phyloP scores from a whole-genome alignment of 37 sponge, comb jelly and placozoan species.

The Halichondria panicea region DNA sequence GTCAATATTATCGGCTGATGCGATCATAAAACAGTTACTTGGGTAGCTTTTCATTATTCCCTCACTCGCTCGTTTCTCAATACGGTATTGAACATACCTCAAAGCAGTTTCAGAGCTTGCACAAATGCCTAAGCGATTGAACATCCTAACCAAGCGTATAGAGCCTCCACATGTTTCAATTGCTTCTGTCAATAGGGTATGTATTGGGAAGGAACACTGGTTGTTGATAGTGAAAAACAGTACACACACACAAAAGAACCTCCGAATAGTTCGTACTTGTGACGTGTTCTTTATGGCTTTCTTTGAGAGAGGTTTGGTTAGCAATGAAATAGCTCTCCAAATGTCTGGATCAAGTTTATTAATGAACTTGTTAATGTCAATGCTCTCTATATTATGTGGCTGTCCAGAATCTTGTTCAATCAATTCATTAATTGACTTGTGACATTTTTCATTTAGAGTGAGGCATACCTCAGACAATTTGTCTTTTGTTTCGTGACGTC shows the following conservation, averaged over 20 bases:
- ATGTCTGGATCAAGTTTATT: conserved; percentile 26
- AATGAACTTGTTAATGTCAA: conserved; percentile 10
- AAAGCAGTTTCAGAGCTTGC: conserved; percentile 14
- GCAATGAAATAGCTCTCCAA: conserved; percentile 17
- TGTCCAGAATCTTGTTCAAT: not conserved
- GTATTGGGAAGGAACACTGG: conserved; percentile 28
- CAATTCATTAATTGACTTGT: not conserved
- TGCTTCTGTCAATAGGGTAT: conserved; percentile 21
- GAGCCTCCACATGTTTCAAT: conserved; percentile 34
- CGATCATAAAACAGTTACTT: conserved; percentile 1
- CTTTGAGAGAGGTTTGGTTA: not conserved
- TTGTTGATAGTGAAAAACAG: conserved; percentile 5
- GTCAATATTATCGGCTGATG: conserved; percentile 29
- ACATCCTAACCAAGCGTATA: not conserved
- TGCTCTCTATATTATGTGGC: conserved; percentile 7
- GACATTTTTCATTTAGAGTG: conserved; percentile 1
- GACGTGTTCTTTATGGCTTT: not conserved
- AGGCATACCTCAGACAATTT: not conserved
- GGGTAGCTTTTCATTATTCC: conserved; percentile 9
- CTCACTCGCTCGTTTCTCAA: not conserved
- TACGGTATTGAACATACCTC: conserved; percentile 8
- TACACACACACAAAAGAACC: conserved; percentile 16
- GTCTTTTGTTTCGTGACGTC: not conserved
- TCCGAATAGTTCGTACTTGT: not conserved
- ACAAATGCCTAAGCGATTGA: conserved; percentile 29